phyloP scores from a whole-genome alignment of 2,113 vertebrate genomes.

The Prionailurus bengalensis region DNA sequence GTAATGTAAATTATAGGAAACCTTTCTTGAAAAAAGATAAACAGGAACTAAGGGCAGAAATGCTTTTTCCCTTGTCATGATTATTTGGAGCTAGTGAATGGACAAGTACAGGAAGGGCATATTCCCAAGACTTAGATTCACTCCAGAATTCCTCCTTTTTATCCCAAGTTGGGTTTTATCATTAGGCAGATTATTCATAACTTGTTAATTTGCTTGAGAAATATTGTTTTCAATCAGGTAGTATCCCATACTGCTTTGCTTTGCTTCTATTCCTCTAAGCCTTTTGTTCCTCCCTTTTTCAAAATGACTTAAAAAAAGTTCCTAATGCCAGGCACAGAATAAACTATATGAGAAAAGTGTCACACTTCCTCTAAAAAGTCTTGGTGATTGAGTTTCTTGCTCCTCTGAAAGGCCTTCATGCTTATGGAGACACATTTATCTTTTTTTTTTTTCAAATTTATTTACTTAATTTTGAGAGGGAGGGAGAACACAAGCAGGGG shows the following conservation, averaged over 20 bases:
- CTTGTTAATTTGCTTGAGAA: conserved; percentile 60
- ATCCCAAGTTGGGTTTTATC: conserved; percentile 54
- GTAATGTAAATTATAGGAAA: conserved; percentile 62
- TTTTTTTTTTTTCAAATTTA: no score
- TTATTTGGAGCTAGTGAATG: conserved; percentile 51
- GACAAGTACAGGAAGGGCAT: background rate
- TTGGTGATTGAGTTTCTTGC: conserved; percentile 74
- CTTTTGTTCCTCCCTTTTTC: conserved; percentile 37
- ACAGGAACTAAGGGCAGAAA: conserved; percentile 62
- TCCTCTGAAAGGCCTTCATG: conserved; percentile 53
- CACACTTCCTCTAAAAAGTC: conserved; percentile 71
- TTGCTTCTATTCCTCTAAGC: background rate
- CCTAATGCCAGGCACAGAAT: conserved; percentile 69
- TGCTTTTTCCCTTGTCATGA: background rate
- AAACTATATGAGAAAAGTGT: conserved; percentile 70
- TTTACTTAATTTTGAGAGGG: no score
- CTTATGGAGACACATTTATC: conserved; percentile 51
- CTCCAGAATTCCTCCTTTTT: conserved; percentile 26
- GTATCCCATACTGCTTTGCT: conserved; percentile 2
- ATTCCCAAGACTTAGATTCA: background rate
- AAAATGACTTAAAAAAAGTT: conserved; percentile 56
- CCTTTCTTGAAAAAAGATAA: conserved; percentile 67
- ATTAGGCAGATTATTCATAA: conserved; percentile 62
- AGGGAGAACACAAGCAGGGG: no score
- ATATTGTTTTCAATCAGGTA: conserved; percentile 21